Evolutionary conservation across 2,888 invertebrate species (phyloP).

Genomic region (Bombylius major): DNA sequence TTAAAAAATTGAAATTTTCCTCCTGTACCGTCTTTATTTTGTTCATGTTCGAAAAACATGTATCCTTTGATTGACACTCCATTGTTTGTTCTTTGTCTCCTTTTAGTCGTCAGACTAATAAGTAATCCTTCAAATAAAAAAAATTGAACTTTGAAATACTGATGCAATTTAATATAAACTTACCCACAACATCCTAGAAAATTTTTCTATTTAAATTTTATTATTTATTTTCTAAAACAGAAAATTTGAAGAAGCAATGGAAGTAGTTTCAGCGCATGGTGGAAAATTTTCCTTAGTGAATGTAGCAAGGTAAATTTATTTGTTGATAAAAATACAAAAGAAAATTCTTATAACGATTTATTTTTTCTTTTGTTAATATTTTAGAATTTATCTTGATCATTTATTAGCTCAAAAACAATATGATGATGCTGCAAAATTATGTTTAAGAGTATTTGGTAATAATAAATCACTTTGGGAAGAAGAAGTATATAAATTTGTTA

Average conservation of each 20-base stretch:
- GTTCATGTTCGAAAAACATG: too few relatives aligned
- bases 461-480: conserved; percentile 83
- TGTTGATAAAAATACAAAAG: not conserved
- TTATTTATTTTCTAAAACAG: conserved; percentile 24
- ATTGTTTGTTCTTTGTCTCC: too few relatives aligned
- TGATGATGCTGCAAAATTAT: conserved; percentile 75
- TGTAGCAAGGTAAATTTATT: conserved; percentile 25
- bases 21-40: too few relatives aligned
- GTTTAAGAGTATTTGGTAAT: conserved; percentile 68
- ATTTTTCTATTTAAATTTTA: too few relatives aligned
- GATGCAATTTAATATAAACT: too few relatives aligned
- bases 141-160: too few relatives aligned
- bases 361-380: not conserved
- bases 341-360: too few relatives aligned
- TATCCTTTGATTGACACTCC: too few relatives aligned
- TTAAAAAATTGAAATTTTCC: too few relatives aligned
- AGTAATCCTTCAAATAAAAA: too few relatives aligned
- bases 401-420: conserved; percentile 56
- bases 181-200: too few relatives aligned
- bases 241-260: conserved; percentile 74
- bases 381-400: conserved; percentile 63
- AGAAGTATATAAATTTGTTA: conserved; percentile 80
- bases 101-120: too few relatives aligned
- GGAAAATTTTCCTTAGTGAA: conserved; percentile 33
- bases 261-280: conserved; percentile 58